Conservation (phyloP, 2,888 invertebrate genomes). For the Melinaea marsaeus region DNA sequence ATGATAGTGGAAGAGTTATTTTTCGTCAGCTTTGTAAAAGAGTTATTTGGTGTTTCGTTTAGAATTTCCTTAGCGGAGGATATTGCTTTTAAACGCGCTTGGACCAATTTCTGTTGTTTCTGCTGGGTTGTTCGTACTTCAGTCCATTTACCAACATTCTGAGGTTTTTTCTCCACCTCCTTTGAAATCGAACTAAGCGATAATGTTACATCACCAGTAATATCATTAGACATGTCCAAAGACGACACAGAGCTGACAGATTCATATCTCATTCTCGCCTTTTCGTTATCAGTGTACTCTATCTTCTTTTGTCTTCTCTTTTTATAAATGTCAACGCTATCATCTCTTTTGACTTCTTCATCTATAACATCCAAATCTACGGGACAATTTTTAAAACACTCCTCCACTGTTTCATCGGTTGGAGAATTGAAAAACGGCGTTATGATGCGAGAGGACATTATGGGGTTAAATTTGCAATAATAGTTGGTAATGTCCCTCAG, state of each 20-base stretch:
- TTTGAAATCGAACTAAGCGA: conserved; percentile 59
- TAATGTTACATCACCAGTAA: conserved; percentile 61
- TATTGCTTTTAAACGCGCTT: conserved; percentile 70
- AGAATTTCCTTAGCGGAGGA: conserved; percentile 60
- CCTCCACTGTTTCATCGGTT: conserved; percentile 75
- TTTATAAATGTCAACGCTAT: conserved; percentile 53
- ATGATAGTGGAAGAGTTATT: conserved; percentile 52
- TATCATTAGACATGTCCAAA: conserved; percentile 60
- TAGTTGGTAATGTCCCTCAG: conserved; percentile 81
- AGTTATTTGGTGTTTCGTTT: conserved; percentile 55
- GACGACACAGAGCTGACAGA: conserved; percentile 65
- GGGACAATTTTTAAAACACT: conserved; percentile 58
- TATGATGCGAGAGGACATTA: conserved; percentile 80
- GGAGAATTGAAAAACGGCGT: conserved; percentile 82
- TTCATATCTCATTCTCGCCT: conserved; percentile 62
- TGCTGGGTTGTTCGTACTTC: conserved; percentile 64
- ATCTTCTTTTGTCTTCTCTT: conserved; percentile 70
- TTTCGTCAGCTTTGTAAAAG: conserved; percentile 61
- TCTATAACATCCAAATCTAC: conserved; percentile 69
- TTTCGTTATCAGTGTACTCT: conserved; percentile 69
- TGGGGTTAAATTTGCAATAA: conserved; percentile 80
- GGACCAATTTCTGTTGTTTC: conserved; percentile 70
- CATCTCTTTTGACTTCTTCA: conserved; percentile 72
- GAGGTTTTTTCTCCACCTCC: conserved; percentile 47
- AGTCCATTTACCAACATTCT: conserved; percentile 66